A percentile compares a stretch with the other conserved stretches of the same genome.
phyloP scores from a whole-genome alignment of 2,113 vertebrate genomes.

The Struthidea cinerea region DNA sequence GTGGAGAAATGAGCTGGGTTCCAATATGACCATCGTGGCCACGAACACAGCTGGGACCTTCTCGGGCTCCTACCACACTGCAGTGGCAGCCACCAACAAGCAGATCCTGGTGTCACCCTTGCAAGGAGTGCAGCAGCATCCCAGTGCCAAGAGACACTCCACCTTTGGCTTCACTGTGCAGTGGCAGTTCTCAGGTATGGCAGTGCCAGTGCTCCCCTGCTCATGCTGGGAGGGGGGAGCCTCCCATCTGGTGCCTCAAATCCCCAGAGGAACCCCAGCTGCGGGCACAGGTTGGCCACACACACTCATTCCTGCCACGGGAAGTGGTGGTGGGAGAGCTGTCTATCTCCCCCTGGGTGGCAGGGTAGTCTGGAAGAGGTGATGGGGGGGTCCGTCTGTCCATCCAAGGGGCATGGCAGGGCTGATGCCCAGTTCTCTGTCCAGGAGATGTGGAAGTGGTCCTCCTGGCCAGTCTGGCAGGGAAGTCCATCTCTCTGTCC shows the following conservation, averaged over 20 bases:
- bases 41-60: not conserved
- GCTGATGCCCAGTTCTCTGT: too few relatives aligned
- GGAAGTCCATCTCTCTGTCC: not conserved
- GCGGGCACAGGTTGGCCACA: not conserved
- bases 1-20: not conserved
- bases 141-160: not conserved
- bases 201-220: not conserved
- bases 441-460: accelerated
- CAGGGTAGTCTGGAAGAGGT: not conserved
- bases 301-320: not conserved
- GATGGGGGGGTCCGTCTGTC: not conserved
- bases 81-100: not conserved
- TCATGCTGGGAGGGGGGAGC: not conserved
- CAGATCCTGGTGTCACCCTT: not conserved
- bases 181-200: not conserved
- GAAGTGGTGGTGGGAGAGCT: not conserved
- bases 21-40: not conserved
- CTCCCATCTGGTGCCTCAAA: accelerated
- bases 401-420: not conserved
- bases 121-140: not conserved
- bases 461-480: too few relatives aligned
- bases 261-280: not conserved
- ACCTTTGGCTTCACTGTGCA: accelerated
- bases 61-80: not conserved
- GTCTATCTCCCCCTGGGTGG: not conserved